Evolutionary conservation across 2,113 vertebrate genomes (phyloP).

Genomic region (Callipepla squamata): DNA sequence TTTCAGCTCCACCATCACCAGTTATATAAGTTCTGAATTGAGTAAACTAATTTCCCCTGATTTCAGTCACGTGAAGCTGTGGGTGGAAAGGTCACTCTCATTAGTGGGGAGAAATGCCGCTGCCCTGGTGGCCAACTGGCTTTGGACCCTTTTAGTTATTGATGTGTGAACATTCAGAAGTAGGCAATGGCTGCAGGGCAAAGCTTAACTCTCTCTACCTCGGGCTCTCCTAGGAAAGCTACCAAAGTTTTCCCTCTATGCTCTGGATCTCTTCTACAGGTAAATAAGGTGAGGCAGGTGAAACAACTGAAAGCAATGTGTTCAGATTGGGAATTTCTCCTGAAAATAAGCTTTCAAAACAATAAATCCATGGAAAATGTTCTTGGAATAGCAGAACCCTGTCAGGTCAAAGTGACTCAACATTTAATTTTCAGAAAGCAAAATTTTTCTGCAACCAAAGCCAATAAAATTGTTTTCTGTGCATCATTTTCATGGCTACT

Average conservation of each 20-base stretch:
- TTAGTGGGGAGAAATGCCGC: constrained; percentile 51
- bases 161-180: constrained; percentile 27
- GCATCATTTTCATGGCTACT: background rate
- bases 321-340: background rate
- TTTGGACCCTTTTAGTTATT: constrained; percentile 41
- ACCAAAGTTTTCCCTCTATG: constrained; percentile 3
- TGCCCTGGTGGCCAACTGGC: constrained; percentile 49
- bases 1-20: constrained; percentile 1
- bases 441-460: background rate
- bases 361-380: background rate
- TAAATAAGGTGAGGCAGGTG: background rate
- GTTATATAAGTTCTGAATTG: background rate
- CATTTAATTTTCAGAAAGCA: background rate
- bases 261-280: background rate
- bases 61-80: constrained; percentile 22
- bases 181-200: constrained; percentile 24
- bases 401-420: background rate
- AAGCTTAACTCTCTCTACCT: constrained; percentile 6
- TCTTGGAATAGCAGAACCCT: background rate
- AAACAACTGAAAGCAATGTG: constrained; percentile 1
- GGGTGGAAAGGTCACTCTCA: constrained; percentile 60
- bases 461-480: background rate
- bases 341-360: background rate
- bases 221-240: constrained; percentile 10
- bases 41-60: constrained; percentile 47